Evolutionary conservation across 2,888 invertebrate species (phyloP).

Genomic region (Lamellibrachia columna): DNA sequence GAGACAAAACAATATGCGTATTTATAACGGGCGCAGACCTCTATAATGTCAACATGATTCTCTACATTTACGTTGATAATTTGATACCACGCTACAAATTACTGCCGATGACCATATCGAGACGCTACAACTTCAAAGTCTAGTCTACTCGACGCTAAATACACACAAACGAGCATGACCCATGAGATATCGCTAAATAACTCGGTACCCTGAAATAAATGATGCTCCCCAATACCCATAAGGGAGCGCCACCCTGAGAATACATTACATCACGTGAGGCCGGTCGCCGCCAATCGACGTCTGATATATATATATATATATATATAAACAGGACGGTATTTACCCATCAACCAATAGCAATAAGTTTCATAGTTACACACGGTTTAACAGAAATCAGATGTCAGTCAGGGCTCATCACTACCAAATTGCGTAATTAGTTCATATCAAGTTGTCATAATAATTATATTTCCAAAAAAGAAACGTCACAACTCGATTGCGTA

Average conservation of each 20-base stretch:
- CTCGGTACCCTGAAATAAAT: neutral
- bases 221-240: no score
- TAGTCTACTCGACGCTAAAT: neutral
- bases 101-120: conserved; percentile 12
- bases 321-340: neutral
- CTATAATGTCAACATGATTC: neutral
- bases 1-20: conserved; percentile 12
- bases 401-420: neutral
- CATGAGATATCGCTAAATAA: conserved; percentile 16
- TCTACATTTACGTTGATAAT: neutral
- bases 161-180: conserved; percentile 16
- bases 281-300: neutral
- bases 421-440: neutral
- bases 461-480: neutral
- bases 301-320: neutral
- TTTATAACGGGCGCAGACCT: neutral
- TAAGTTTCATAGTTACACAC: neutral
- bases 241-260: neutral
- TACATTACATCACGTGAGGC: neutral
- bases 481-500: neutral
- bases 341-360: conserved; percentile 6
- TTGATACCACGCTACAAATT: conserved; percentile 9
- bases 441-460: neutral
- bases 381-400: neutral
- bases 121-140: conserved; percentile 6